Evolutionary conservation across 2,113 vertebrate genomes (phyloP), one percentile per base, ranked within the genome.

Genomic region (Hyaena hyaena): DNA sequence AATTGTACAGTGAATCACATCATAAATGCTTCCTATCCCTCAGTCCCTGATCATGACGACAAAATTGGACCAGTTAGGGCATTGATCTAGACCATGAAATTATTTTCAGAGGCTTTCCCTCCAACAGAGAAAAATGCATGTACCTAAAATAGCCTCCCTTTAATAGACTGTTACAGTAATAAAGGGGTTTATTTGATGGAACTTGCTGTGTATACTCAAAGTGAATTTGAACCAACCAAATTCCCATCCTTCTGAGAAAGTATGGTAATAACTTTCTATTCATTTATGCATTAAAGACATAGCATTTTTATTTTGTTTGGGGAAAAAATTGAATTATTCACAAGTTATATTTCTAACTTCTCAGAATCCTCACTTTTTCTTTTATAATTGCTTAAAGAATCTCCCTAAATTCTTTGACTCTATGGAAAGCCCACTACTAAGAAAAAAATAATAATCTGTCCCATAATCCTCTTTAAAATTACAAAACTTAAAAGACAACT

Each of bases 81-180:
- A 84, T 50, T 90, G 89, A 85, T 50, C 74, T 77, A 95, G 88
- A 83, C 76, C 69, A 80, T 88, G 77, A 95, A 95, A 86, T 97
- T 92, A 92, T 96, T 97, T 97, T 93, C 95, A 96, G 86, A 95
- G 69, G 55, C 50, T 76, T 96, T 83, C 84, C 88, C 50, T 97
- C 71, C 69, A 97, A 97, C 35, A 76, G 55, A 89, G 90, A 95
- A 95, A 97, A 96, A 53, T 33, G 35, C 53, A 95, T 69, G 80
- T 93, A 63, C 63, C 88, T 93, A 80, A 97, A 96, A 95, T 92
- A 96, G 71, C 39, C 53, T 91, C 83, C n/a, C 2, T 85, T 93
- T 84, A 77, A 65, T 74, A 96, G 84, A 92, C 69, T 58, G 12
- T n/a, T 93, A 61, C 31, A 79, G 19, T 96, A 86, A 95, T 93